Percentiles rank a stretch among this genome's conserved stretches.
These are phyloP conservation scores for Alfaro cultratus DNA, from an alignment of 2,797 vertebrate genomes.

Conservation along the genomic window DNA sequence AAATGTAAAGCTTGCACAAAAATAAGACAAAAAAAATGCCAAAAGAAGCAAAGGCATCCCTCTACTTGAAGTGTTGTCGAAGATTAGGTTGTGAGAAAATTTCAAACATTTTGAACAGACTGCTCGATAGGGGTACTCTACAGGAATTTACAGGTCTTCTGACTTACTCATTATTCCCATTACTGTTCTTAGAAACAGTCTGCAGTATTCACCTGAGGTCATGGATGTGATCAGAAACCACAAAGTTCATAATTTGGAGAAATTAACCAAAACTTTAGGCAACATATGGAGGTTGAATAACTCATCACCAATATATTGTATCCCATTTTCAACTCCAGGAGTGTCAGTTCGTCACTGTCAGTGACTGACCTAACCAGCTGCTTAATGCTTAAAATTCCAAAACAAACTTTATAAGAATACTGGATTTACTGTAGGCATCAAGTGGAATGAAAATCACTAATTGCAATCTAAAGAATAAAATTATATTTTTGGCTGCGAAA, in stretches of 20 bases:
- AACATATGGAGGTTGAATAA: not conserved
- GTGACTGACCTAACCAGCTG: not conserved
- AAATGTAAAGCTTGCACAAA: not conserved
- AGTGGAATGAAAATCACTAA: not conserved
- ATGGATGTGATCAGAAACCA: not conserved
- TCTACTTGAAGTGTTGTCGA: too few species aligned
- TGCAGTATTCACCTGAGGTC: not conserved
- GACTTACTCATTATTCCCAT: not conserved
- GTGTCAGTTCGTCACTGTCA: rapidly evolving
- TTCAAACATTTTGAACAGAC: not conserved
- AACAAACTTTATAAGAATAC: not conserved
- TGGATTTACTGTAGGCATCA: not conserved
- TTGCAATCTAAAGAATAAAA: not conserved
- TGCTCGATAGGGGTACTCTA: not conserved
- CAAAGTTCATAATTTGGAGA: not conserved
- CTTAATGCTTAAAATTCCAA: not conserved
- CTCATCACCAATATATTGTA: not conserved
- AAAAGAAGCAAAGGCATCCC: too few species aligned
- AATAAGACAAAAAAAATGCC: too few species aligned
- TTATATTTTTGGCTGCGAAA: not conserved
- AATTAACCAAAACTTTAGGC: not conserved
- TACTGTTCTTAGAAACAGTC: not conserved
- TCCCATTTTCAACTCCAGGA: not conserved
- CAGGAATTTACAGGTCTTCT: not conserved
- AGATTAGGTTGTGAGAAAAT: too few species aligned